Evolutionary conservation across 2,113 vertebrate genomes (phyloP), one percentile per base, ranked within the genome.

Genomic region (Dromaius novaehollandiae): DNA sequence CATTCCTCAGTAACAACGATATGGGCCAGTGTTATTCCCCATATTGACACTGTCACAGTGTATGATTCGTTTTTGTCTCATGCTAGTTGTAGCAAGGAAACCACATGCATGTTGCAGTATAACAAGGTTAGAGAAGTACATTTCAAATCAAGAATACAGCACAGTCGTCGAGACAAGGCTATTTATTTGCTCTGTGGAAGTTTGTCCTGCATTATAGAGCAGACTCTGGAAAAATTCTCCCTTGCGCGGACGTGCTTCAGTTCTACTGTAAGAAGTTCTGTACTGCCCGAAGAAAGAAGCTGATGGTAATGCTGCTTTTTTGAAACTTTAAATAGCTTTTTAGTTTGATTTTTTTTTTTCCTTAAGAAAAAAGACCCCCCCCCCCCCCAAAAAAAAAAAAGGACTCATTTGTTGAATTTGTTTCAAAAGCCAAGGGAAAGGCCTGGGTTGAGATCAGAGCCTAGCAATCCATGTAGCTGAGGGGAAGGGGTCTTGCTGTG

Each of bases 1-100:
- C 0, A 1, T 90, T 94, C 63, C 36, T 85, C 56, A 53, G 0
- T 76, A 51, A 76, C 82, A 92, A 70, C 48, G 75, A 58, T 70
- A 26, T 56, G 36, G 0, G 30, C 63, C 74, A 58, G 70, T n/a
- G 84, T 87, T 92, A 74, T 50, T 96, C 63, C 82, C 50, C 53
- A 4, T 68, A 77, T 74, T 96, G 95, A 91, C 85, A 50, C 30
- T 70, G n/a, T 38, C 83, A 53, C 70, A 88, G 25, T 0, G 0
- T 50, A 65, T 95, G 93, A 94, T 97, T 97, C 60, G 89, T 77
- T 97, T 90, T 84, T 79, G 83, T 96, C 92, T 95, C 81, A 69
- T 91, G 82, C 85, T 93, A 89, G 89, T 86, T 94, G 50, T 95
- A 85, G 88, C 78, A 82, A 63, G 68, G 94, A 95, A 96, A 95